These are phyloP conservation scores for Sebastes alutus DNA, from an alignment of 2,797 vertebrate genomes.

Conservation along the genomic window DNA sequence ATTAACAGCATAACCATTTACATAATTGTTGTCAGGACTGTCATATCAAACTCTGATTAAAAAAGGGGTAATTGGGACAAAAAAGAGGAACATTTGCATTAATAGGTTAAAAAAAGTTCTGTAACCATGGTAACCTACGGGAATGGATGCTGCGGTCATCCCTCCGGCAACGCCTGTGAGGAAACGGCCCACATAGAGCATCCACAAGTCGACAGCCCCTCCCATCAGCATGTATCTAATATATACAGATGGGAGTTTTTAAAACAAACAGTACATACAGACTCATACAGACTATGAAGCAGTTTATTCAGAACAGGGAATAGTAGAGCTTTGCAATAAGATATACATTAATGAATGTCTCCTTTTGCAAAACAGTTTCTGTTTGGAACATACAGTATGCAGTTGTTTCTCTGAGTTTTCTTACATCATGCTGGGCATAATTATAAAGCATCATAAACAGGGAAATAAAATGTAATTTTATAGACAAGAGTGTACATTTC, in stretches of 20 bases:
- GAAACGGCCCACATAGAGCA: constrained; percentile 89
- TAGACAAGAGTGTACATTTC: background rate
- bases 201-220: constrained; percentile 83
- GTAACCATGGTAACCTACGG: constrained; percentile 81
- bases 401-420: background rate
- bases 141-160: constrained; percentile 91
- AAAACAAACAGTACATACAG: background rate
- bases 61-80: background rate
- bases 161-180: constrained; percentile 92
- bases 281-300: too few relatives aligned
- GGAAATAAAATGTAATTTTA: background rate
- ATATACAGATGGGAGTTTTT: background rate
- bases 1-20: background rate
- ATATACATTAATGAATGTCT: background rate
- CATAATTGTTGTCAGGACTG: background rate
- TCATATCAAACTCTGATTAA: background rate
- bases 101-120: background rate
- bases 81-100: background rate
- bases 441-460: background rate
- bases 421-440: background rate
- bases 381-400: background rate
- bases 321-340: background rate
- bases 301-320: background rate
- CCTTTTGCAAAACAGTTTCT: background rate
- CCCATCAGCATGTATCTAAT: constrained; percentile 87